These are phyloP conservation scores for Palloptera scutellata DNA, from an alignment of 2,888 invertebrate species.

Conservation along the genomic window DNA sequence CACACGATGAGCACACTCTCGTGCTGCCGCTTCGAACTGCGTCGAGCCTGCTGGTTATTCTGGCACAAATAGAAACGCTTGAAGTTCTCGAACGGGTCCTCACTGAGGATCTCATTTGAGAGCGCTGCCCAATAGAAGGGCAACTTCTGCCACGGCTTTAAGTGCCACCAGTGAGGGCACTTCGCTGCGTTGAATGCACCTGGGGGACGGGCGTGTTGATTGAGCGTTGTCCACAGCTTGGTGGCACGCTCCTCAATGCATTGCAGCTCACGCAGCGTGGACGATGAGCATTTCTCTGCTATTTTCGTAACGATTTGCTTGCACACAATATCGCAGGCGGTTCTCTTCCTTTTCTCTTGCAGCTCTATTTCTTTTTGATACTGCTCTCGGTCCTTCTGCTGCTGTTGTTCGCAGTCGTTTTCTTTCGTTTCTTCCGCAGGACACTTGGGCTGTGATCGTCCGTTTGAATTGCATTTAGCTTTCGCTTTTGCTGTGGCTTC, in stretches of 20 bases:
- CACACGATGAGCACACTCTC: slow-evolving; percentile 31
- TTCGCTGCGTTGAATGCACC: neutral
- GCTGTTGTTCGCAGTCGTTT: slow-evolving; percentile 1
- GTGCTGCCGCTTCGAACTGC: slow-evolving; percentile 6
- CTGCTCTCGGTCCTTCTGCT: neutral
- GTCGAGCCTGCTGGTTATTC: slow-evolving; percentile 2
- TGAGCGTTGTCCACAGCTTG: slow-evolving; percentile 33
- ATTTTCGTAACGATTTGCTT: slow-evolving; percentile 12
- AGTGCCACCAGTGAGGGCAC: slow-evolving; percentile 35
- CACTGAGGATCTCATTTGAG: slow-evolving; percentile 38
- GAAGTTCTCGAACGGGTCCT: slow-evolving; percentile 48
- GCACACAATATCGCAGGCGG: slow-evolving; percentile 10
- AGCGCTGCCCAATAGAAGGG: slow-evolving; percentile 47
- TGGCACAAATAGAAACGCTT: slow-evolving; percentile 28
- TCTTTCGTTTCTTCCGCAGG: no score
- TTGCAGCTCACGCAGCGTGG: slow-evolving; percentile 19
- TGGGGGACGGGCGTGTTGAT: neutral
- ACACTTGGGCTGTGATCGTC: neutral
- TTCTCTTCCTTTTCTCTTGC: neutral
- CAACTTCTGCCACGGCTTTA: slow-evolving; percentile 40
- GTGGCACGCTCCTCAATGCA: slow-evolving; percentile 35
- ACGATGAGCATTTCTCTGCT: slow-evolving; percentile 22
- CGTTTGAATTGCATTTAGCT: neutral
- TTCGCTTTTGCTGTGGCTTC: neutral
- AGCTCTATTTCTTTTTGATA: neutral